phyloP scores from a whole-genome alignment of 2,888 invertebrate species.

The Neoascia interrupta region DNA sequence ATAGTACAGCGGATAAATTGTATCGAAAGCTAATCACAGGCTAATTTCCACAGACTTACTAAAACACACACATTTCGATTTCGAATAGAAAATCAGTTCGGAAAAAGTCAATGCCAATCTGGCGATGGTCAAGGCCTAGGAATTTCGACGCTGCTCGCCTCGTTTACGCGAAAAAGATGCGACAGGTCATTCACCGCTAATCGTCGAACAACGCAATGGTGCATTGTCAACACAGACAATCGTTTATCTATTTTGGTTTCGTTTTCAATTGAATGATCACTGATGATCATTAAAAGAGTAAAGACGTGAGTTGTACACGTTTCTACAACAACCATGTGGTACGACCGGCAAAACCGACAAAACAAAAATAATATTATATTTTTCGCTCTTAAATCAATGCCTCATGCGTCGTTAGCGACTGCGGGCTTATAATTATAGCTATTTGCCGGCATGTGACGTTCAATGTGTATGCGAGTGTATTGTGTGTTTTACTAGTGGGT shows the following conservation, averaged over 20 bases:
- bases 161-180: too few species aligned
- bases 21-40: not conserved
- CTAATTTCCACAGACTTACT: not conserved
- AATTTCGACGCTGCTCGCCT: slow-evolving; percentile 4
- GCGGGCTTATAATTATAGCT: slow-evolving; percentile 33
- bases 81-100: slow-evolving; percentile 25
- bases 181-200: slow-evolving; percentile 35
- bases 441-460: slow-evolving; percentile 19
- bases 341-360: not conserved
- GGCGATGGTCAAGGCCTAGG: slow-evolving; percentile 58
- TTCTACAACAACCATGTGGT: slow-evolving; percentile 12
- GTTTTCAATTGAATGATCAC: slow-evolving; percentile 8
- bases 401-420: slow-evolving; percentile 39
- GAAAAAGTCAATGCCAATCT: slow-evolving; percentile 27
- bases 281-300: too few species aligned
- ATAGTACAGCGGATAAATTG: too few species aligned
- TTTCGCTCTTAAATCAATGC: slow-evolving; percentile 6
- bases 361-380: slow-evolving; percentile 9
- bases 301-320: not conserved
- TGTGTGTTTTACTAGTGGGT: not conserved
- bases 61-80: not conserved
- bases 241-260: slow-evolving; percentile 10
- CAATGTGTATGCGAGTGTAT: not conserved
- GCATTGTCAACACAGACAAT: slow-evolving; percentile 8
- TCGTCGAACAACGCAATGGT: slow-evolving; percentile 2